Evolutionary conservation across 2,888 invertebrate species (phyloP).

Genomic region (Tridacna crocea): DNA sequence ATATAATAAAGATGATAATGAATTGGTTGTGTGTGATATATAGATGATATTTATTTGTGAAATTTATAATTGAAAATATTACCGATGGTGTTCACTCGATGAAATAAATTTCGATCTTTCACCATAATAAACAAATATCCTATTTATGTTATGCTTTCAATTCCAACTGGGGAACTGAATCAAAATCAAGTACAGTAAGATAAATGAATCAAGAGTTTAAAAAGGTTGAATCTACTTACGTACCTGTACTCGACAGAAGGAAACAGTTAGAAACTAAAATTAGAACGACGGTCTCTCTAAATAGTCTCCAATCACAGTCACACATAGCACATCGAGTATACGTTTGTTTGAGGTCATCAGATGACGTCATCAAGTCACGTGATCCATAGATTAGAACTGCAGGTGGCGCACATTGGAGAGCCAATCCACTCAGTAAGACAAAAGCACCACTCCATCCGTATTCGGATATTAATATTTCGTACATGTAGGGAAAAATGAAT

Average conservation of each 20-base stretch:
- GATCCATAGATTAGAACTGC: neutral
- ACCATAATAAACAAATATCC: too few relatives aligned
- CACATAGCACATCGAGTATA: neutral
- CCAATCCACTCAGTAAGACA: conserved; percentile 25
- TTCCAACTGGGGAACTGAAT: too few relatives aligned
- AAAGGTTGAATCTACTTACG: neutral
- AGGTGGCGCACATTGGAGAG: conserved; percentile 24
- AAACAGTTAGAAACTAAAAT: conserved; percentile 4
- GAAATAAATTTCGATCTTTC: too few relatives aligned
- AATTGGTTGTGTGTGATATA: too few relatives aligned
- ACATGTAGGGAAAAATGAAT: conserved; percentile 32
- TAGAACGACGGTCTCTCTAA: neutral
- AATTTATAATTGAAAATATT: too few relatives aligned
- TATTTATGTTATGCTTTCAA: too few relatives aligned
- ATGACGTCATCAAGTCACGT: neutral
- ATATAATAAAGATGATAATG: too few relatives aligned
- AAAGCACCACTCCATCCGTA: conserved; percentile 47
- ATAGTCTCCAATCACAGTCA: neutral
- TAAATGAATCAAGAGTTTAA: too few relatives aligned
- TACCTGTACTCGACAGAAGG: conserved; percentile 1
- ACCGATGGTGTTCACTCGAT: too few relatives aligned
- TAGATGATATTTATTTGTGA: too few relatives aligned
- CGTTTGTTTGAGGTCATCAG: neutral
- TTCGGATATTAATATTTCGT: conserved; percentile 34
- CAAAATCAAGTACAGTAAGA: too few relatives aligned